phyloP scores from a whole-genome alignment of 2,888 invertebrate genomes.

The Synanthedon formicaeformis region DNA sequence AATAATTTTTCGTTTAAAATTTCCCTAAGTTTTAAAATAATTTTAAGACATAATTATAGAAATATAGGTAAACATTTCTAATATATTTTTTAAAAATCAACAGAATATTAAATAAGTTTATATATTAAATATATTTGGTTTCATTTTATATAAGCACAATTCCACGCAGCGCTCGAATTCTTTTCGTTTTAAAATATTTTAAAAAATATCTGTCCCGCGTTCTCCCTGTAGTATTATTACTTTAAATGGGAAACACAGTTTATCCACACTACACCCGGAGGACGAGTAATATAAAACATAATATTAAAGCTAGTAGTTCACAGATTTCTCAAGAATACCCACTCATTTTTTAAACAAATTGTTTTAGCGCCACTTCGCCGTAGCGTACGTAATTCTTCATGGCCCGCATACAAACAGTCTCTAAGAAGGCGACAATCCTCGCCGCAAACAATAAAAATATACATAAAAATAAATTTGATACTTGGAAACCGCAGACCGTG shows the following conservation, averaged over 20 bases:
- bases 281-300: conserved; percentile 41
- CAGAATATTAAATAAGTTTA: no score
- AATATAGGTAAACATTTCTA: no score
- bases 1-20: no score
- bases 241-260: conserved; percentile 35
- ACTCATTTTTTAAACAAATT: conserved; percentile 58
- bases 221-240: conserved; percentile 9
- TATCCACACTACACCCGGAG: conserved; percentile 24
- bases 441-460: conserved; percentile 65
- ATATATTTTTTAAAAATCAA: no score
- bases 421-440: conserved; percentile 63
- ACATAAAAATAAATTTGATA: conserved; percentile 66
- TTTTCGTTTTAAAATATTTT: no score
- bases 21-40: no score
- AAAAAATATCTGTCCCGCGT: not conserved
- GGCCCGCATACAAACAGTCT: conserved; percentile 64
- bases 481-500: conserved; percentile 40
- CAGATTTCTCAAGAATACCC: conserved; percentile 31
- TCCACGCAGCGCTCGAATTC: no score
- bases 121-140: no score
- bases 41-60: no score
- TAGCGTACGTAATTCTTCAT: conserved; percentile 59
- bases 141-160: no score
- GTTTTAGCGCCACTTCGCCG: conserved; percentile 55
- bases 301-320: conserved; percentile 32